Evolutionary conservation across 2,888 invertebrate genomes (phyloP).

Genomic region (Stenodera caucasica): DNA sequence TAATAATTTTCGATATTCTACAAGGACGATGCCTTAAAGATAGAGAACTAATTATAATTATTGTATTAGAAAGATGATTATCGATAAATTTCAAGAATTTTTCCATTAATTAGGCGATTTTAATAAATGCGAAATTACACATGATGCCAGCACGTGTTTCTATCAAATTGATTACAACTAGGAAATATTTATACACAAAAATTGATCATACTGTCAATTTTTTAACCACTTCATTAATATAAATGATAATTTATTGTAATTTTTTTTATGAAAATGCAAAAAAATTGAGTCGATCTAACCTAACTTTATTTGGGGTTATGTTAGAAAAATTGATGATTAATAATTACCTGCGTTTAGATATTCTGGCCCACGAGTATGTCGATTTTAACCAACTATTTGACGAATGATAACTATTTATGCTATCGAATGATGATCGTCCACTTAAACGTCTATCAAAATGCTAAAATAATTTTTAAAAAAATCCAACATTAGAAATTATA

Average conservation of each 20-base stretch:
- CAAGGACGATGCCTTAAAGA: too few relatives aligned
- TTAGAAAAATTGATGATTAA: background rate
- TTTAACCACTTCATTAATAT: too few relatives aligned
- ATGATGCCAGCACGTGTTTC: background rate
- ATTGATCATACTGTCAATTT: too few relatives aligned
- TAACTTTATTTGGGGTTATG: background rate
- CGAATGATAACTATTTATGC: constrained; percentile 63
- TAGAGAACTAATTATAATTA: too few relatives aligned
- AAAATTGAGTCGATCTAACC: background rate
- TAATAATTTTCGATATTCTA: too few relatives aligned
- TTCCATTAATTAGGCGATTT: too few relatives aligned
- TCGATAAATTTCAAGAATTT: too few relatives aligned
- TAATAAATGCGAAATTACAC: background rate
- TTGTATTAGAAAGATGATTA: too few relatives aligned
- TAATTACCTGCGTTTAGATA: background rate
- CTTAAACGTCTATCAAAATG: constrained; percentile 64
- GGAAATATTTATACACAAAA: too few relatives aligned
- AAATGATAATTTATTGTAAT: too few relatives aligned
- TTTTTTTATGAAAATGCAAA: too few relatives aligned
- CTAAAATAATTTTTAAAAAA: constrained; percentile 46
- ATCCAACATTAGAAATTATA: constrained; percentile 19
- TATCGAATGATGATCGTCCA: constrained; percentile 63
- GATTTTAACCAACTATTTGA: constrained; percentile 63
- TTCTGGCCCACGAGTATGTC: background rate
- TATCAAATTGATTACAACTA: background rate